phyloP scores from a whole-genome alignment of 1,140 invertebrate species.

The Drosophila bipectinata region DNA sequence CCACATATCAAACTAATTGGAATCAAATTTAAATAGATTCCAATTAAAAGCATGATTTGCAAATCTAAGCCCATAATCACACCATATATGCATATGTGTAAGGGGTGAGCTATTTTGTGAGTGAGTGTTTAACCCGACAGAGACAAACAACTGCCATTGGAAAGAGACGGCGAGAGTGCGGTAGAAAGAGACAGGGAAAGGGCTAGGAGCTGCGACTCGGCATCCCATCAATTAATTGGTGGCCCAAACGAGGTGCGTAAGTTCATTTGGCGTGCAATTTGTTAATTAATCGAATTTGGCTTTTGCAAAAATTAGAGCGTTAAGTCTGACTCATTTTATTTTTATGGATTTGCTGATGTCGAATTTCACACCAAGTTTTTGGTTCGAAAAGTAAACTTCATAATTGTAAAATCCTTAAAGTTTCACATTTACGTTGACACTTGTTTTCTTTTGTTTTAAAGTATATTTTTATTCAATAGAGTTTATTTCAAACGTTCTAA shows the following conservation, averaged over 20 bases:
- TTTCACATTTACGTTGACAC: too few species aligned
- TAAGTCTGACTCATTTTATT: slow-evolving; percentile 25
- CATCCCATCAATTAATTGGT: slow-evolving; percentile 63
- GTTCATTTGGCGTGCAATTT: slow-evolving; percentile 54
- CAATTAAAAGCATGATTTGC: slow-evolving; percentile 46
- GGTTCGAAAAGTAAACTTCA: too few species aligned
- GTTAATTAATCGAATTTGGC: slow-evolving; percentile 63
- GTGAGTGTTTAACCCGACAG: slow-evolving; percentile 6
- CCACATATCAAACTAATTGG: slow-evolving; percentile 47
- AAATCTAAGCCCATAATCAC: slow-evolving; percentile 21
- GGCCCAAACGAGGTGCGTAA: slow-evolving; percentile 58
- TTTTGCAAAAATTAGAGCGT: slow-evolving; percentile 52
- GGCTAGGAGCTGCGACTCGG: slow-evolving; percentile 11
- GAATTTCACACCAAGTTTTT: slow-evolving; percentile 12
- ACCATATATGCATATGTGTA: slow-evolving; percentile 10
- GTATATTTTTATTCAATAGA: too few species aligned
- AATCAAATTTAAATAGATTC: slow-evolving; percentile 57
- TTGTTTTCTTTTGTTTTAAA: too few species aligned
- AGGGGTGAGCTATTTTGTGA: not conserved
- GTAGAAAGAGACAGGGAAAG: not conserved
- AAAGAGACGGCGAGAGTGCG: not conserved
- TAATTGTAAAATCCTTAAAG: too few species aligned
- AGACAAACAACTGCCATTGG: not conserved
- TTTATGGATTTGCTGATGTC: not conserved
- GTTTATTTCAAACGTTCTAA: too few species aligned